Conservation (phyloP, 2,888 invertebrate genomes). For the Stomorhina lunata region DNA sequence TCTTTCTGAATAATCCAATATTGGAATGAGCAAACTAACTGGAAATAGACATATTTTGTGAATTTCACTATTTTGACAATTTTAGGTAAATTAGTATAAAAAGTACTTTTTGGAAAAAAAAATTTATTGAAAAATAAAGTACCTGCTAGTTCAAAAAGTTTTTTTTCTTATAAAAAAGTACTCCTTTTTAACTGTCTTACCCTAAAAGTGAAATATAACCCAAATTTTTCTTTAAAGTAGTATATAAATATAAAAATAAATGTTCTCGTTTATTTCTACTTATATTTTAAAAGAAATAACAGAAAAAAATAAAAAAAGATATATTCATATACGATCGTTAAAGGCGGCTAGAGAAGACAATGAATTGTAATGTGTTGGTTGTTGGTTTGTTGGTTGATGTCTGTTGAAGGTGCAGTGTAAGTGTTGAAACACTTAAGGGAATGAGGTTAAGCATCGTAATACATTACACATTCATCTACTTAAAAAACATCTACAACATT, state of each 20-base stretch:
- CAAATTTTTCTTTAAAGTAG: background rate
- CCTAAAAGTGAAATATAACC: background rate
- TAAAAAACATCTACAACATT: background rate
- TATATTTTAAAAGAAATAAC: background rate
- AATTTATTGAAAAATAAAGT: too few relatives aligned
- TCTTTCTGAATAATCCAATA: too few relatives aligned
- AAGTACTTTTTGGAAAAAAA: too few relatives aligned
- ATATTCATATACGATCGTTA: background rate
- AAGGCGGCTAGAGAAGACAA: constrained; percentile 19
- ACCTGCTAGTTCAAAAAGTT: too few relatives aligned
- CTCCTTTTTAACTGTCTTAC: too few relatives aligned
- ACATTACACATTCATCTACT: background rate
- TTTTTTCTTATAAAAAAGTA: too few relatives aligned
- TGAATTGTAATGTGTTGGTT: background rate
- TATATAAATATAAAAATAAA: background rate
- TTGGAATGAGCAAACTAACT: too few relatives aligned
- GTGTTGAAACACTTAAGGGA: constrained; percentile 20
- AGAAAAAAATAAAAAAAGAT: background rate
- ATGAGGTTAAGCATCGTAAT: constrained; percentile 9
- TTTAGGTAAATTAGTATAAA: background rate
- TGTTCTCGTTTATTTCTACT: background rate
- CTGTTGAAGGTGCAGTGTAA: background rate
- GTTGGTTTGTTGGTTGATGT: background rate
- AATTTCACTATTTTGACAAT: background rate
- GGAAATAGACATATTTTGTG: background rate